Base-by-base conservation (phyloP, 2,888 invertebrate genomes). In the Orchesella flavescens region DNA sequence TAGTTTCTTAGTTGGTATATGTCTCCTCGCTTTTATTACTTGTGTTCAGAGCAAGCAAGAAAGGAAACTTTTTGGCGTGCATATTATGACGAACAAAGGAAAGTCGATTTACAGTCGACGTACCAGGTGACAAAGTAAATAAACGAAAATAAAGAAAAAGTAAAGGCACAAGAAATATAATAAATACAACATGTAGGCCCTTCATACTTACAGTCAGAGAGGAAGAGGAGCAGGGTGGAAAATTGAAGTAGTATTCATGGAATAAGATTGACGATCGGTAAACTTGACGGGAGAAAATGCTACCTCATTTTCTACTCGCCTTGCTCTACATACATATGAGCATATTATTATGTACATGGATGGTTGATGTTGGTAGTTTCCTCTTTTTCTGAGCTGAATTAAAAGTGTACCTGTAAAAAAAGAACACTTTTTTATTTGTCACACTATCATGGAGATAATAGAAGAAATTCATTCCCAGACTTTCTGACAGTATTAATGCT, bases 11-110 rank as follows among this genome's bases (percentile, higher is more conserved):
- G 10, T n/a, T n/a, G 43, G 3, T 34, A 21, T 65, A 34, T 43
- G 65, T 44, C 23, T 61, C 9, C 10, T 34, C 34, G n/a, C 15
- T 65, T 65, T 65, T 65, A 65, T 65, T 65, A 19, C 65, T 65
- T 65, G 43, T 17, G 17, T 44, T 65, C 43, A 4, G 3, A 7
- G 23, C 63, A 63, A 63, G n/a, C n/a, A 63, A 23, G 59, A 23
- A 63, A 23, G 57, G n/a, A 57, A 57, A 17, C 19, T n/a, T 57
- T 57, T 17, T 19, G 57, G 2, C 19, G n/a, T 57, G 57, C n/a
- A 57, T 21, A 57, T 9, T 23, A 59, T 49, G 49, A n/a, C n/a
- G 49, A 49, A 49, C 12, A n/a, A 49, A 49, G 49, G n/a, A 3
- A n/a, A 49, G 15, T 49, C 49, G 49, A 15, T 49, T 49, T 49